These are phyloP conservation scores for Bostrychus sinensis DNA, from an alignment of 2,113 vertebrate species.

Conservation along the genomic window DNA sequence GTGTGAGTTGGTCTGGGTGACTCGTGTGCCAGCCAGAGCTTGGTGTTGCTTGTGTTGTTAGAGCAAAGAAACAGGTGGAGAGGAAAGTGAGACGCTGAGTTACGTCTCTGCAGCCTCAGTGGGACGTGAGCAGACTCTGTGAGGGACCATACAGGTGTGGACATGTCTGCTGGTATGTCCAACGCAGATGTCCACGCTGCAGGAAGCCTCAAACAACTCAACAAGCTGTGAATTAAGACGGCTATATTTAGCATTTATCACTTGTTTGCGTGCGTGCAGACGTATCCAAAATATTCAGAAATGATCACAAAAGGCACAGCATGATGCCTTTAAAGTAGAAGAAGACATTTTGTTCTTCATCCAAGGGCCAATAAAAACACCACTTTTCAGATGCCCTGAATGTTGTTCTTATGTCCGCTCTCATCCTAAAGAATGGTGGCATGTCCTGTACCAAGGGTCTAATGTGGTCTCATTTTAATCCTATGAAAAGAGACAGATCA, in stretches of 20 bases:
- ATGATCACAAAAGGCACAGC: background rate
- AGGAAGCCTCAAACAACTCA: conserved; percentile 6
- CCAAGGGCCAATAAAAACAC: too few relatives aligned
- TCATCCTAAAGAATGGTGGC: too few relatives aligned
- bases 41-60: conserved; percentile 26
- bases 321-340: too few relatives aligned
- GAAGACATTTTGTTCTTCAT: too few relatives aligned
- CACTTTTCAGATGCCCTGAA: too few relatives aligned
- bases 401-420: too few relatives aligned
- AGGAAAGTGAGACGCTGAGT: conserved; percentile 40
- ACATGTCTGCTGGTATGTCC: background rate
- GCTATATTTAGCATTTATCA: background rate
- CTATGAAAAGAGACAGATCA: too few relatives aligned
- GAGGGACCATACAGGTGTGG: conserved; percentile 1
- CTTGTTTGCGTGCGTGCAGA: background rate
- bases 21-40: conserved; percentile 18
- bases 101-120: conserved; percentile 30
- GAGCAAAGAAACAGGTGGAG: conserved; percentile 56
- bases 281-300: background rate
- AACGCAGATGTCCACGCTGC: conserved; percentile 8
- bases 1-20: conserved; percentile 1
- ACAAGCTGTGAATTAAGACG: background rate
- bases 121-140: conserved; percentile 37
- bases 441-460: too few relatives aligned
- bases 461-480: too few relatives aligned